Evolutionary conservation across 2,888 invertebrate species (phyloP), one percentile per base, ranked within the genome.

Genomic region (Microplitis manilae): DNA sequence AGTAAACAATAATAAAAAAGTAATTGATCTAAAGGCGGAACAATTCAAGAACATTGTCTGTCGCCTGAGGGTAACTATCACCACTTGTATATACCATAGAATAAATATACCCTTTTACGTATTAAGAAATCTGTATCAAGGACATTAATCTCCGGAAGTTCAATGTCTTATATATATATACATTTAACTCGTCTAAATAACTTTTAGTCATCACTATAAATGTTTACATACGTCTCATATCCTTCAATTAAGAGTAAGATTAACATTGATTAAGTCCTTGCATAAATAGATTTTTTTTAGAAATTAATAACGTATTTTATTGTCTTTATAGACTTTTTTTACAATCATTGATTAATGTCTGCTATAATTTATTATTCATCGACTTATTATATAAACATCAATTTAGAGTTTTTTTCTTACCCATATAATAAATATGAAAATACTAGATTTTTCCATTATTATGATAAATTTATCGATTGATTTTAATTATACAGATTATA

Each of bases 31-130:
- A 9, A 71, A 71, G 71, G 71, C 71, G 71, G 71, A 71, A 71
- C 71, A 71, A 71, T 71, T 71, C 71, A 50, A 50, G 75, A 71
- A 76, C 75, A 60, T 64, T 71, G 50, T 39, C 70, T 30, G 65
- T 76, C 70, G 75, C 75, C 75, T 20, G 64, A 20, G 75, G 75
- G 65, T 67, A 76, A 15, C 62, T 60, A 61, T 71, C 71, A 71
- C 64, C 71, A 71, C 71, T 71, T 71, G 6, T 6, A n/a, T 30
- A 4, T 30, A 71, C 60, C 39, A 62, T 15, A 61, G 39, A 61
- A 59, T 15, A 38, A 13, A 15, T 39, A n/a, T 38, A 15, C 39
- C 62, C 61, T 71, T 71, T 17, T 15, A 71, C 60, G 61, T 65
- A 62, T 13, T 65, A 65, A 71, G 61, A 71, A 71, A 71, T 59